Conservation (phyloP, 2,797 vertebrate genomes). For the Pristis pectinata region DNA sequence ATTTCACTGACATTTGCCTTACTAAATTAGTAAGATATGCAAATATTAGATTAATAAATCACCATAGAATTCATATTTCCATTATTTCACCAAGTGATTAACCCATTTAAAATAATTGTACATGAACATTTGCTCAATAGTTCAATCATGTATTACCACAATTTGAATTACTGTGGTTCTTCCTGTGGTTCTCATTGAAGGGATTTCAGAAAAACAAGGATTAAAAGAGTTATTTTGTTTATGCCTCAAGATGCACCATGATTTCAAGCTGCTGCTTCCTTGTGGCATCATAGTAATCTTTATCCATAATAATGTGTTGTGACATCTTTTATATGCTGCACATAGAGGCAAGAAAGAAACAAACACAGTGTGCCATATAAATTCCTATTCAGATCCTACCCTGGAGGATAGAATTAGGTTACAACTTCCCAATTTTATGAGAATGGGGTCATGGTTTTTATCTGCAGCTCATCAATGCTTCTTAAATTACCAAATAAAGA, state of each 20-base stretch:
- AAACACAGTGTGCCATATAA: too few relatives aligned
- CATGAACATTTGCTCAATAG: background rate
- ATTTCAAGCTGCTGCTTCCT: background rate
- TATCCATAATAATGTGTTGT: background rate
- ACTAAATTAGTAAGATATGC: background rate
- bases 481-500: too few relatives aligned
- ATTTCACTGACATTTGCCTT: background rate
- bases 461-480: too few relatives aligned
- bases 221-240: background rate
- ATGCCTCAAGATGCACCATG: background rate
- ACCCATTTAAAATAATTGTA: background rate
- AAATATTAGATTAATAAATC: background rate
- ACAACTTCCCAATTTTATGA: too few relatives aligned
- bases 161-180: background rate
- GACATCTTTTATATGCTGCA: too few relatives aligned
- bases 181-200: background rate
- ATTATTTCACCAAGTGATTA: too few relatives aligned
- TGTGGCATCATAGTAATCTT: background rate
- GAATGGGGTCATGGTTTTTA: too few relatives aligned
- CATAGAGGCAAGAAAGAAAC: too few relatives aligned
- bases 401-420: too few relatives aligned
- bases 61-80: background rate
- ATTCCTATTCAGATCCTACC: too few relatives aligned
- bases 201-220: background rate
- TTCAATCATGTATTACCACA: background rate